These are phyloP conservation scores for Lasioglossum oenotherae DNA, from an alignment of 2,888 invertebrate genomes.

Conservation along the genomic window DNA sequence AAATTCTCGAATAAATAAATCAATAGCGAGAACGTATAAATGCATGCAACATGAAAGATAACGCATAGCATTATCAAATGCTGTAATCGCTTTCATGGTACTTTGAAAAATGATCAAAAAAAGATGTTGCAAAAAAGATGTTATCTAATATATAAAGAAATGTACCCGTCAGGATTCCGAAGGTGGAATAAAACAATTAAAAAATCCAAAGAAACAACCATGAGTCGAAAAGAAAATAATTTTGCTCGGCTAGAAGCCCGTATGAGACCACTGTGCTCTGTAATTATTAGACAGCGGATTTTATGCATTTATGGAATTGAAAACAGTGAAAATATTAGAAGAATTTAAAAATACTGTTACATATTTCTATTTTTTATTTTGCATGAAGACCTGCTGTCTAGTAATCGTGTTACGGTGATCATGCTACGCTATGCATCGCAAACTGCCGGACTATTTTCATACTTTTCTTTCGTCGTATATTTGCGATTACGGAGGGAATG, in stretches of 20 bases:
- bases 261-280: not conserved
- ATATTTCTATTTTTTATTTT: too few species aligned
- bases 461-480: not conserved
- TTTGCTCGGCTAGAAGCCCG: not conserved
- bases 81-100: not conserved
- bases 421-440: not conserved
- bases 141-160: not conserved
- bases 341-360: too few species aligned
- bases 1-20: not conserved
- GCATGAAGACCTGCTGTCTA: too few species aligned
- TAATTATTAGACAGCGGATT: not conserved
- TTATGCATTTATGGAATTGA: too few species aligned
- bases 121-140: not conserved
- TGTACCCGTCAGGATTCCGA: not conserved
- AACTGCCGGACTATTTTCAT: not conserved
- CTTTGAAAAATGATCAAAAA: not conserved
- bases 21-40: not conserved
- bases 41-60: not conserved
- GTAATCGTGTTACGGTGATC: slow-evolving; percentile 1
- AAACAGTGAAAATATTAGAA: too few species aligned
- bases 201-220: not conserved
- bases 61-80: not conserved
- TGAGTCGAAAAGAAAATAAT: not conserved
- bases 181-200: not conserved
- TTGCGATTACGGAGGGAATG: slow-evolving; percentile 30